Conservation (phyloP, 2,888 invertebrate species). For the Ischnura elegans region DNA sequence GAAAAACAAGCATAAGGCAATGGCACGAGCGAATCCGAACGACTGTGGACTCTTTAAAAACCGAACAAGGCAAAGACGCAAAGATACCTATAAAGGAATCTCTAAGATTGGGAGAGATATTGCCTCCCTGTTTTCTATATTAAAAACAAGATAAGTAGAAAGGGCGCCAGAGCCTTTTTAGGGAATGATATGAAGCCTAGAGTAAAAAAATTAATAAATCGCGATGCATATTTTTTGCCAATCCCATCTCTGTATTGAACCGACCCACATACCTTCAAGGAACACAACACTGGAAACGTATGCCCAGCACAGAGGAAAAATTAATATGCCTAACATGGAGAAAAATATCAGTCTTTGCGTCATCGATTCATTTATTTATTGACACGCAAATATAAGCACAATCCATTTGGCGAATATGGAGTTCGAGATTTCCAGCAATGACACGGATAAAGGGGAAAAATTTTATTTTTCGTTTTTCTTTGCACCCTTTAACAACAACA, state of each 20-base stretch:
- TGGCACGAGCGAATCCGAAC: not conserved
- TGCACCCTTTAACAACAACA: not conserved
- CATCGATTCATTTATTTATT: conserved; percentile 22
- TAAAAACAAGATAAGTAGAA: not conserved
- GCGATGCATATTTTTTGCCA: not conserved
- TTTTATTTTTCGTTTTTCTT: not conserved
- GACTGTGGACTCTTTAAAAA: not conserved
- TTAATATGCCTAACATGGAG: not conserved
- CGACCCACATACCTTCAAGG: not conserved
- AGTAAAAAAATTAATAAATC: not conserved
- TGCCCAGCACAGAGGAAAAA: not conserved
- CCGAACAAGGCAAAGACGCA: not conserved
- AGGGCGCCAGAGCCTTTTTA: not conserved
- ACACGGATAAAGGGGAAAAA: not conserved
- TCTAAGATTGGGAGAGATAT: not conserved
- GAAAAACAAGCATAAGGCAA: not conserved
- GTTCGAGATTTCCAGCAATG: not conserved
- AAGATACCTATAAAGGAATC: not conserved
- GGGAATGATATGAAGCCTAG: not conserved
- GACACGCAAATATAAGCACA: not conserved
- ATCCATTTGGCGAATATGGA: not conserved
- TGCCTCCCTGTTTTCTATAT: not conserved
- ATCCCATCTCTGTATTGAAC: not conserved
- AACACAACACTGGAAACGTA: not conserved
- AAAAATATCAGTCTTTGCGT: not conserved